phyloP scores from a whole-genome alignment of 1,140 invertebrate genomes.

The Conus ventricosus region DNA sequence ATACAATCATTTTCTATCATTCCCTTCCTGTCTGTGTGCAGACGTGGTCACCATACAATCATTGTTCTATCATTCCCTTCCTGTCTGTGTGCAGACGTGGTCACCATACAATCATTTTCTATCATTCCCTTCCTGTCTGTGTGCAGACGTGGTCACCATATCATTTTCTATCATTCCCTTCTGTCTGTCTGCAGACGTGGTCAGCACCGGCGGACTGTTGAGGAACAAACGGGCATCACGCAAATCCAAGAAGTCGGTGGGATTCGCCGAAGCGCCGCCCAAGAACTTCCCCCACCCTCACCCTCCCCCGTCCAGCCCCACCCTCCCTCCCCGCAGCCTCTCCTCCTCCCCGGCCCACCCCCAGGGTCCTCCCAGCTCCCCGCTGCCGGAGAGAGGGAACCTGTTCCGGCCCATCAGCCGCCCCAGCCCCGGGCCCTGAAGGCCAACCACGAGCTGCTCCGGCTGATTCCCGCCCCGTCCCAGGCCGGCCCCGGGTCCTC shows the following conservation, averaged over 20 bases:
- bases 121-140: too few species aligned
- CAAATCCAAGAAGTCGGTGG: conserved; percentile 24
- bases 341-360: neutral
- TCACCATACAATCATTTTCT: too few species aligned
- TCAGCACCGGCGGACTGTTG: conserved; percentile 11
- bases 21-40: neutral
- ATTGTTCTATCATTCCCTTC: too few species aligned
- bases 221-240: conserved; percentile 18
- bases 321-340: neutral
- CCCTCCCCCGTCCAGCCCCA: neutral
- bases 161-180: neutral
- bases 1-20: neutral
- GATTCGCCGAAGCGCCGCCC: conserved; percentile 5
- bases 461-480: neutral
- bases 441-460: conserved; percentile 20
- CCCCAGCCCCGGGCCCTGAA: neutral
- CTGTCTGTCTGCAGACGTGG: neutral
- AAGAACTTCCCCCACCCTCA: neutral
- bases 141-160: neutral
- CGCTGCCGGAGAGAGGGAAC: conserved; percentile 3
- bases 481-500: neutral
- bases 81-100: too few species aligned
- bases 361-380: conserved; percentile 15
- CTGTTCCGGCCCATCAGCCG: conserved; percentile 21
- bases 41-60: neutral